These are phyloP conservation scores for Xenopus petersii DNA, from an alignment of 2,797 vertebrate species.

Conservation along the genomic window DNA sequence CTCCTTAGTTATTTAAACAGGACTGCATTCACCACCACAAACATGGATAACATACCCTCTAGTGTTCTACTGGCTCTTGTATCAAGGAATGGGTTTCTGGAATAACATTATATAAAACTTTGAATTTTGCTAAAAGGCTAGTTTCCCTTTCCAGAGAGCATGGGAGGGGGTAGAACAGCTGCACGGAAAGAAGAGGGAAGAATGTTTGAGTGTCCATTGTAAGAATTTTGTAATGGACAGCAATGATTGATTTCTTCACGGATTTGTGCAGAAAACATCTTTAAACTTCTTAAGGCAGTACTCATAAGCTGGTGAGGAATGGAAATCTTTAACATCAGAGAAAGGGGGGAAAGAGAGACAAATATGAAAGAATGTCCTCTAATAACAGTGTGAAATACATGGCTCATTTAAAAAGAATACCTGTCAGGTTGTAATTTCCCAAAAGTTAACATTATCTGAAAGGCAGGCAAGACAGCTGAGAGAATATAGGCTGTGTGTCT, in stretches of 20 bases:
- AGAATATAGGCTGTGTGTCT: not conserved
- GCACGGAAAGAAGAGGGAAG: not conserved
- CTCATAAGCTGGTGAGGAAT: not conserved
- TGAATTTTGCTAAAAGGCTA: not conserved
- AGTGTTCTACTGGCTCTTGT: too few relatives aligned
- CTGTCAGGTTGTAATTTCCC: not conserved
- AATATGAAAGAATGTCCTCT: slow-evolving; percentile 8
- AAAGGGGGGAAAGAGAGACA: not conserved
- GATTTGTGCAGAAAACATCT: not conserved
- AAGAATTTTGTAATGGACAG: not conserved
- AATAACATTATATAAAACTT: too few relatives aligned
- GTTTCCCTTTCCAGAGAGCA: slow-evolving; percentile 16
- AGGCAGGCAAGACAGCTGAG: not conserved
- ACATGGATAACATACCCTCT: too few relatives aligned
- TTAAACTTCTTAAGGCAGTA: slow-evolving; percentile 9
- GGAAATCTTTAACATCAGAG: slow-evolving; percentile 5
- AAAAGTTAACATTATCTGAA: not conserved
- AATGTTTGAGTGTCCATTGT: slow-evolving; percentile 5
- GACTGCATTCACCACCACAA: too few relatives aligned
- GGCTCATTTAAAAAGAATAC: slow-evolving; percentile 14
- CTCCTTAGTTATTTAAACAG: too few relatives aligned
- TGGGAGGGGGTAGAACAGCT: slow-evolving; percentile 2
- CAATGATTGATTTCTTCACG: slow-evolving; percentile 10
- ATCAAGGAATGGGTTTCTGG: too few relatives aligned
- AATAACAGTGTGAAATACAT: slow-evolving; percentile 3